Base-by-base conservation (phyloP, 2,113 vertebrate species). In the Leptobrachium leishanense region DNA sequence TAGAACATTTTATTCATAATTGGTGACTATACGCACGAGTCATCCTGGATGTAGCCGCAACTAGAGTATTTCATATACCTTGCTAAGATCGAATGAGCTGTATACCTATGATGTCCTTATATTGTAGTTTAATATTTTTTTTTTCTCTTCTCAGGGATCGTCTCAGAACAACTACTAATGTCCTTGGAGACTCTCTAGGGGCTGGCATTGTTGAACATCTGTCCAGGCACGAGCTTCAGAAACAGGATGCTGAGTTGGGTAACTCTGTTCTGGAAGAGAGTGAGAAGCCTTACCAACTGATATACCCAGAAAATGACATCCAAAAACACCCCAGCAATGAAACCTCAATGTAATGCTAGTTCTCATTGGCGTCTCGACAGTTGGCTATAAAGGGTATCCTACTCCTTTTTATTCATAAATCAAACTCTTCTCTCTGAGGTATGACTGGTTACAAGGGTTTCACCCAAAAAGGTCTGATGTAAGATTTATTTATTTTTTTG, bases 191-290 rank as follows among this genome's bases (percentile, higher is more conserved):
- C 72, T 98, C 98, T 0, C 89, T 99, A 0, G 98, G 96, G 7
- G 96, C 97, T 0, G 97, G 96, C 0, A 96, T 99, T 0, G 91
- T 99, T 83, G 97, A 97, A 81, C 95, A 99, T 46, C 91, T 99
- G 43, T 99, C 96, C 41, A 93, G 93, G 7, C 87, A 85, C 1
- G 97, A 99, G 86, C 91, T 99, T 76, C 93, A 95, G 42, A 87
- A 84, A 0, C 78, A 86, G 11, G 95, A 97, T 53, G 89, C 91
- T 0, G 95, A 96, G 75, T 90, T 94, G 9, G 88, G 87, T 81
- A 95, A 95, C 86, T 95, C 94, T 31, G 94, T 91, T 59, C 85
- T 90, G 20, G 89, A 94, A 84, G 94, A 94, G 82, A 93, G 90
- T 2, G 88, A 95, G 81, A 95, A 94, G 85, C 90, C 95, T 8